These are phyloP conservation scores for Pseudopleuronectes americanus DNA, from an alignment of 2,797 vertebrate genomes.

Conservation along the genomic window DNA sequence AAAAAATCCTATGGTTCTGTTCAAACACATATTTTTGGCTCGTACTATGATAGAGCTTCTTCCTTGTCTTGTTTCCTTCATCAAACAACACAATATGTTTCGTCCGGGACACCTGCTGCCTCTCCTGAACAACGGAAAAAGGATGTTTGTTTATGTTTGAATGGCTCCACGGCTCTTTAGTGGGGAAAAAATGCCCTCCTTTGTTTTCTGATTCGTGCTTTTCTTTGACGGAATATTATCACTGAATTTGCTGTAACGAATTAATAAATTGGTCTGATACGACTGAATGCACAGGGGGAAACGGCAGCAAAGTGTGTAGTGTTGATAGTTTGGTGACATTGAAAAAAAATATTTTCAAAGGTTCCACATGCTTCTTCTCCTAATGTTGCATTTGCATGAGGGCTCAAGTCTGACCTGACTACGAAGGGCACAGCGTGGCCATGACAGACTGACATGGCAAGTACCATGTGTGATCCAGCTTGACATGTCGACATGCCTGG, in stretches of 20 bases:
- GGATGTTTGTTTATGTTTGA: neutral
- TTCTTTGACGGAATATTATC: neutral
- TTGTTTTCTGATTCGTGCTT: neutral
- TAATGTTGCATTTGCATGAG: neutral
- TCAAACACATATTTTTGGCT: neutral
- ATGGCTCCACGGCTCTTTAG: conserved; percentile 1
- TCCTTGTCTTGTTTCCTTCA: neutral
- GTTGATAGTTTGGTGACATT: neutral
- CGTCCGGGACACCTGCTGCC: conserved; percentile 4
- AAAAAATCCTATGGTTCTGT: neutral
- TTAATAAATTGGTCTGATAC: neutral
- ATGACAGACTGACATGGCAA: neutral
- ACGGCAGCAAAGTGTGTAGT: neutral
- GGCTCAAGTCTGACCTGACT: neutral
- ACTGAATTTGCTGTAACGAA: neutral
- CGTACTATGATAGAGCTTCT: neutral
- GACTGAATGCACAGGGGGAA: neutral
- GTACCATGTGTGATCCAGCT: neutral
- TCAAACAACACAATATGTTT: conserved; percentile 1
- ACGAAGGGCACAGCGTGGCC: neutral
- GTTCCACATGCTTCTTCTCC: neutral
- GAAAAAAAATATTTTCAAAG: neutral
- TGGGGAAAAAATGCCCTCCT: neutral
- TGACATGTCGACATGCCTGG: neutral
- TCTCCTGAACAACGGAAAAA: neutral